Evolutionary conservation across 2,113 vertebrate species (phyloP).

Genomic region (Microcebus lehilahytsara): DNA sequence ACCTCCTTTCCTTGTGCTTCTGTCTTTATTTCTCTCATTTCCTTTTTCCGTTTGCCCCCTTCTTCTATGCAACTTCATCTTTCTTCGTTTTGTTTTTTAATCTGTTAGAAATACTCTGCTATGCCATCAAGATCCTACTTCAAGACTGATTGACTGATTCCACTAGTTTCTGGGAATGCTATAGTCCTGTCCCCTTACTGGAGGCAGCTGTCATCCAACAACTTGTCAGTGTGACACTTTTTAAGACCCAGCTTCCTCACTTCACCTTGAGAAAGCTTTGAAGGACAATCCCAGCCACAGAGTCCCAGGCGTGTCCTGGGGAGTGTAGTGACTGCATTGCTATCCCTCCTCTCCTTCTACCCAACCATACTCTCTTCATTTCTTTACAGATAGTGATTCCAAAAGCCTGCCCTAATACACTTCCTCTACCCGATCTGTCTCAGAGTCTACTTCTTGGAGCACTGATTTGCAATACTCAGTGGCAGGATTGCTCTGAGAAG

Average conservation of each 20-base stretch:
- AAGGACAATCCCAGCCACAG: background rate
- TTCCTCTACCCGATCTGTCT: no score
- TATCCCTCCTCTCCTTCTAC: no score
- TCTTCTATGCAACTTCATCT: background rate
- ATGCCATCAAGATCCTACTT: background rate
- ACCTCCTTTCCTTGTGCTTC: background rate
- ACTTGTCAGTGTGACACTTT: accelerated
- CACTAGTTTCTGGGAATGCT: accelerated
- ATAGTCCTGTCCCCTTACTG: background rate
- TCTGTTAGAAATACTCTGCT: background rate
- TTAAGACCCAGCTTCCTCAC: background rate
- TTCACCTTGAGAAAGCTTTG: background rate
- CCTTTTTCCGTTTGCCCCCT: background rate
- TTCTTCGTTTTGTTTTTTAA: background rate
- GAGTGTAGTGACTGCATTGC: background rate
- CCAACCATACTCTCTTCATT: background rate
- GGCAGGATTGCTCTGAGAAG: background rate
- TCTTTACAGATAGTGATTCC: background rate
- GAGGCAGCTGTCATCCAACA: no score
- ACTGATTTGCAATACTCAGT: background rate
- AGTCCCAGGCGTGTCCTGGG: no score
- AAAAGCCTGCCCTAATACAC: background rate
- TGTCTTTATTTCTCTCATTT: background rate
- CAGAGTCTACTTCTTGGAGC: background rate
- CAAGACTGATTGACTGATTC: background rate